Percentiles rank a stretch among this genome's conserved stretches.
Conservation (phyloP, 2,797 vertebrate species). For the Hylomyscus alleni region DNA sequence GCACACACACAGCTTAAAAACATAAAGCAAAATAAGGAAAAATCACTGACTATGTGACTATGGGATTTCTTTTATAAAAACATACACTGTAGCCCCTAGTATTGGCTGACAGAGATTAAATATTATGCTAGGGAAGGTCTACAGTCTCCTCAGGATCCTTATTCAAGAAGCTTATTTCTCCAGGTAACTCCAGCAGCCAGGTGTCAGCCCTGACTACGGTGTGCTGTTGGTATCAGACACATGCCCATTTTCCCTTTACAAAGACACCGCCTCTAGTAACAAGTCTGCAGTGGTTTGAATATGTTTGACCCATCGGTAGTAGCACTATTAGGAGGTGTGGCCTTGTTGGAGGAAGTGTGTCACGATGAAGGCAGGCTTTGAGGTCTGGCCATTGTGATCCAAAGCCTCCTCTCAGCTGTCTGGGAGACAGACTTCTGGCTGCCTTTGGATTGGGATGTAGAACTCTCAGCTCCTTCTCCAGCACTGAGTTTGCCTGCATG, state of each 20-base stretch:
- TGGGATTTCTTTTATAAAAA: background rate
- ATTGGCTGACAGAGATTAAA: background rate
- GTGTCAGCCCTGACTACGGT: no score
- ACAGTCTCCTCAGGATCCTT: background rate
- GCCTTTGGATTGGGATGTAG: background rate
- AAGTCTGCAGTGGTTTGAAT: background rate
- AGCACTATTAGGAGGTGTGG: background rate
- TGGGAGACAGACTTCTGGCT: background rate
- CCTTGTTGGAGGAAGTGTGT: background rate
- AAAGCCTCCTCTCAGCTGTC: background rate
- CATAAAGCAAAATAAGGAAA: background rate
- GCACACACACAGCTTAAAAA: background rate
- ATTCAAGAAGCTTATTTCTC: background rate
- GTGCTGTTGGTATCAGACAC: background rate
- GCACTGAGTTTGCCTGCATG: background rate
- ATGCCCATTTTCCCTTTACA: background rate
- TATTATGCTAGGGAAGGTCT: background rate
- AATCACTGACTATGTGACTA: no score
- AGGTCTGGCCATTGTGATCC: background rate
- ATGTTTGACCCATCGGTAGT: background rate
- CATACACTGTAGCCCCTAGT: background rate
- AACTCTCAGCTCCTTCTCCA: background rate
- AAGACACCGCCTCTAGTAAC: background rate
- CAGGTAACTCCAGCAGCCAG: background rate
- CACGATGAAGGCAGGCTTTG: background rate